A percentile compares a stretch with the other conserved stretches of the same genome.
phyloP scores from a whole-genome alignment of 2,113 vertebrate species.

The Lasiurus cinereus region DNA sequence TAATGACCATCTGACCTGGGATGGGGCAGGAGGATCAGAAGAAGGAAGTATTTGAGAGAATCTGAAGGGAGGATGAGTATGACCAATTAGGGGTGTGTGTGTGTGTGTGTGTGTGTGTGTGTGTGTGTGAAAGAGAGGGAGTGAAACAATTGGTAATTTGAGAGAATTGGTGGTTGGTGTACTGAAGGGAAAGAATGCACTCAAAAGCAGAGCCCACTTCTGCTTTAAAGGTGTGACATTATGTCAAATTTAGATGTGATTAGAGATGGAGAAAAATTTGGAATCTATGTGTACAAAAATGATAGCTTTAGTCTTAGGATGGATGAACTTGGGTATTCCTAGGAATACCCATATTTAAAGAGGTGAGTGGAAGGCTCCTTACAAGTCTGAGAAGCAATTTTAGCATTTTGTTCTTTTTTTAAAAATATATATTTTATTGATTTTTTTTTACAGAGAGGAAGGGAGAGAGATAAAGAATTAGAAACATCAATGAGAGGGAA shows the following conservation, averaged over 20 bases:
- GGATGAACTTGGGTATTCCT: neutral
- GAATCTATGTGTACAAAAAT: neutral
- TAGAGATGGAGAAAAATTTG: neutral
- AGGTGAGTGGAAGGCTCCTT: neutral
- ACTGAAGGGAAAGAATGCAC: neutral
- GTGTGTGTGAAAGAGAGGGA: neutral
- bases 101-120: neutral
- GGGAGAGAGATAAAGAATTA: too few relatives aligned
- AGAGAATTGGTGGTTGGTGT: neutral
- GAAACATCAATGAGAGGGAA: too few relatives aligned
- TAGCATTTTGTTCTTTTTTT: neutral
- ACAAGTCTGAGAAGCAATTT: neutral
- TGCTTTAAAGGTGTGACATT: neutral
- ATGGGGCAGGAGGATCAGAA: neutral
- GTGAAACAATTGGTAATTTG: neutral
- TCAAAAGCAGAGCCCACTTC: neutral
- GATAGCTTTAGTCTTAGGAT: neutral
- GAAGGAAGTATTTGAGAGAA: neutral
- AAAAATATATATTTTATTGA: too few relatives aligned
- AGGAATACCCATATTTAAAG: neutral
- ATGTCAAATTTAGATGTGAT: neutral
- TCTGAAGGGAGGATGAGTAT: neutral
- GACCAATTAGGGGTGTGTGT: neutral
- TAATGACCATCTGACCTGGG: neutral
- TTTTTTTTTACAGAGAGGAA: too few relatives aligned